Evolutionary conservation across 2,113 vertebrate species (phyloP).

Genomic region (Serinus canaria): DNA sequence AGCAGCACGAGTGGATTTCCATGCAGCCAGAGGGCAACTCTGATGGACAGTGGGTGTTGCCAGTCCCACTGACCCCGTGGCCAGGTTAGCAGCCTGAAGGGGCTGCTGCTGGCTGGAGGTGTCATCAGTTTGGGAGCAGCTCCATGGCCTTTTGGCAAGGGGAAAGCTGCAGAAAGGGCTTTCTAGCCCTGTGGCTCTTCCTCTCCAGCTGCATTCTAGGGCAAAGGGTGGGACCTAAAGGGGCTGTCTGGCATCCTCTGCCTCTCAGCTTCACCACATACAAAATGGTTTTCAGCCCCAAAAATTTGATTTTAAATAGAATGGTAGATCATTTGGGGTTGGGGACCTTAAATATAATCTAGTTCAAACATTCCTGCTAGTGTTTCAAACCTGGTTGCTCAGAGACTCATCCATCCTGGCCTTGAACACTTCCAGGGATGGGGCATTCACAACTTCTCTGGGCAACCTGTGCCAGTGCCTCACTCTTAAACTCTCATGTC

Average conservation of each 20-base stretch:
- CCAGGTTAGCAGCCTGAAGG: background rate
- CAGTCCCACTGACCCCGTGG: background rate
- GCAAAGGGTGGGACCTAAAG: background rate
- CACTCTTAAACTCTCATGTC: background rate
- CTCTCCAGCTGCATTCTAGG: background rate
- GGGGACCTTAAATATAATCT: background rate
- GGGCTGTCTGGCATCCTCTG: background rate
- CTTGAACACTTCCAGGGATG: background rate
- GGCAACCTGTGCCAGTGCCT: background rate
- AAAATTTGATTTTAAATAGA: background rate
- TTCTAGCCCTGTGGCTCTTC: background rate
- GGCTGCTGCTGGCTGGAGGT: background rate
- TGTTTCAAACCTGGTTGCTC: background rate
- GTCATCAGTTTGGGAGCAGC: background rate
- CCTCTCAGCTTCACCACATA: background rate
- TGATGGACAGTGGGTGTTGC: accelerated
- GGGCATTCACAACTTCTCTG: background rate
- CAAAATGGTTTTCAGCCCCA: background rate
- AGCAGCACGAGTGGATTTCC: accelerated
- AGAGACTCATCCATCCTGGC: background rate
- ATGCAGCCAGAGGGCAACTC: background rate
- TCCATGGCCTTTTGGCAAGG: accelerated
- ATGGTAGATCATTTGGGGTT: background rate
- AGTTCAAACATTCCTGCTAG: accelerated
- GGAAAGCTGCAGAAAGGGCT: background rate